Conservation (phyloP, 2,113 vertebrate species). For the Apistogramma diplotaenia region DNA sequence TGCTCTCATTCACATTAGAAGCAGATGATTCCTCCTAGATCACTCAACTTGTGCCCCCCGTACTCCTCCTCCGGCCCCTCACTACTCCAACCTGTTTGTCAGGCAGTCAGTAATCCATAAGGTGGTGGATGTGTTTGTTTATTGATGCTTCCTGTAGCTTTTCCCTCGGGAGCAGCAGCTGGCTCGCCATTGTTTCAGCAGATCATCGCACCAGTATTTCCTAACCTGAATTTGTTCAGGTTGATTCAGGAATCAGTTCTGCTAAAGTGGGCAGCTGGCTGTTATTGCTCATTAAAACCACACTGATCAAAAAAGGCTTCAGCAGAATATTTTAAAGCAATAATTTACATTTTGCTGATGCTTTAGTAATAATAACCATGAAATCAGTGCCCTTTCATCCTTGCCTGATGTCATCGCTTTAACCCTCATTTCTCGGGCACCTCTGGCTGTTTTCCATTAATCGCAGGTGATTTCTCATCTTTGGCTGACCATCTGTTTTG, state of each 20-base stretch:
- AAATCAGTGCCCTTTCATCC: not conserved
- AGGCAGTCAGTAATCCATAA: not conserved
- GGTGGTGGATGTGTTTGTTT: not conserved
- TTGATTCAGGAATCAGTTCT: not conserved
- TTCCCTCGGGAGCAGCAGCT: not conserved
- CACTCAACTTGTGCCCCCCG: no score
- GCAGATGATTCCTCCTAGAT: not conserved
- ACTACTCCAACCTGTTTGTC: not conserved
- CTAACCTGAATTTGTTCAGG: no score
- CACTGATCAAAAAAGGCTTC: not conserved
- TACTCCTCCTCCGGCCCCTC: not conserved
- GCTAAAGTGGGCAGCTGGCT: not conserved
- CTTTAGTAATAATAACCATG: not conserved
- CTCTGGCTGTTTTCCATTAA: not conserved
- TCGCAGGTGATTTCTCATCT: not conserved
- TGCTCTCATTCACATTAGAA: not conserved
- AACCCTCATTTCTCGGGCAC: not conserved
- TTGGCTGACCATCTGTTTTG: not conserved
- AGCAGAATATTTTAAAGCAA: not conserved
- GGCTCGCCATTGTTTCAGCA: rapidly evolving
- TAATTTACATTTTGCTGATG: not conserved
- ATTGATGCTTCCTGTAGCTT: not conserved
- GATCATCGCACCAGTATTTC: no score
- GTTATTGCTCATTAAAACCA: not conserved
- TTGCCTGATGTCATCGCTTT: not conserved